A percentile compares a stretch with the other conserved stretches of the same genome.
Evolutionary conservation across 2,888 invertebrate genomes (phyloP).

Genomic region (Ophion costatus): DNA sequence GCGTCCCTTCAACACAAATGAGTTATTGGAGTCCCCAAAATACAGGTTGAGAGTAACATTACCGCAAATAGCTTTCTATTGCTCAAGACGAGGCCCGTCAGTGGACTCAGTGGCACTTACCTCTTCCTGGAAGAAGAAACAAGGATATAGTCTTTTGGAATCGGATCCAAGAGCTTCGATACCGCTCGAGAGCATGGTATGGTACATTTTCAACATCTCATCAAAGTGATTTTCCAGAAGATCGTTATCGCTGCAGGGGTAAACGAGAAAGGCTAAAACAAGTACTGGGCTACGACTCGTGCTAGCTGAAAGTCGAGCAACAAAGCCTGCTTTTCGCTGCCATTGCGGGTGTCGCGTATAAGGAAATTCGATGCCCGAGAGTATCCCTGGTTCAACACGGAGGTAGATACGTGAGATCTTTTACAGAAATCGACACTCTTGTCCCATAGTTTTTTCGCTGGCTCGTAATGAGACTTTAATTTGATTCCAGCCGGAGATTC

Average conservation of each 20-base stretch:
- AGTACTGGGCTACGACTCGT: slow-evolving; percentile 85
- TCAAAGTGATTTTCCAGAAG: slow-evolving; percentile 86
- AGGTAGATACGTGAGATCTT: slow-evolving; percentile 79
- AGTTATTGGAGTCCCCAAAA: not conserved
- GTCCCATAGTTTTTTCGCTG: slow-evolving; percentile 84
- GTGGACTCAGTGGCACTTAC: slow-evolving; percentile 63
- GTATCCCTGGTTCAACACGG: slow-evolving; percentile 89
- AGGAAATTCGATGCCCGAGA: slow-evolving; percentile 91
- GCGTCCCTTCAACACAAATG: not conserved
- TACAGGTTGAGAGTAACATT: not conserved
- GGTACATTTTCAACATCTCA: slow-evolving; percentile 86
- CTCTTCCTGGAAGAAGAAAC: slow-evolving; percentile 85
- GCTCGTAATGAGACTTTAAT: slow-evolving; percentile 84
- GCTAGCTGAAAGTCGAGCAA: slow-evolving; percentile 90
- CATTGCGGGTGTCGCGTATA: slow-evolving; percentile 81
- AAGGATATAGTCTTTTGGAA: slow-evolving; percentile 85
- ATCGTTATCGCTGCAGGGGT: slow-evolving; percentile 87
- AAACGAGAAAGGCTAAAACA: slow-evolving; percentile 87
- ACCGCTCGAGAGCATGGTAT: slow-evolving; percentile 85
- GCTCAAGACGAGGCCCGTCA: not conserved
- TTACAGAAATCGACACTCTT: slow-evolving; percentile 56
- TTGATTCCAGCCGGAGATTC: slow-evolving; percentile 86
- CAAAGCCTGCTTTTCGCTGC: slow-evolving; percentile 82
- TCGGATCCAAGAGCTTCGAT: slow-evolving; percentile 87
- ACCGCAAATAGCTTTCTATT: not conserved